Evolutionary conservation across 1,140 invertebrate genomes (phyloP), one percentile per base, ranked within the genome.

Genomic region (Hylyphantes graminicola): DNA sequence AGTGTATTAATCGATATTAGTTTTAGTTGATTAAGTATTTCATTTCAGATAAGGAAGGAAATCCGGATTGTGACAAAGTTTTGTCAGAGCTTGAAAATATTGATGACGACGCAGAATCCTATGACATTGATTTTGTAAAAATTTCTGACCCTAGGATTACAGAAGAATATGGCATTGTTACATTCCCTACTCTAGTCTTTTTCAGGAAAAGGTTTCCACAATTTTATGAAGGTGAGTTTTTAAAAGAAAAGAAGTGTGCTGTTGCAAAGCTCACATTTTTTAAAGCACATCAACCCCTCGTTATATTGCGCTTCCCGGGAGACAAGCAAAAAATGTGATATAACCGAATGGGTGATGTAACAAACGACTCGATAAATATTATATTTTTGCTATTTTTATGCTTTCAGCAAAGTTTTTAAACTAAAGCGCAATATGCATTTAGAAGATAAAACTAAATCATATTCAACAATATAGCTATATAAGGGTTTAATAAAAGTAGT

Each of bases 111-210:
- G 97, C 95, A 88, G 96, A 97, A 90, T 94, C 96, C 88, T 94
- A 96, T 89, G 94, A 96, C 86, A 97, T 97, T 86, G 94, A 96
- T 89, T 97, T 97, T 89, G 94, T 98, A 0, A 97, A 97, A 90
- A 96, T 96, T 86, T 96, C 95, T 12, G 96, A 97, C 88, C 93
- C 95, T 53, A 94, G 94, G 70, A 93, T 97, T 82, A 94, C 95
- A 70, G 95, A 95, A 88, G 95, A 97, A 91, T 97, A 97, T 88
- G 95, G 96, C 90, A 91, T 98, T 54, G 92, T 94, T 72, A 91
- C 92, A 59, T 90, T 97, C 59, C 87, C 96, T 81, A 93, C 95
- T 17, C 90, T 98, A 51, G 95, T 95, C 50, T 97, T 96, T 90
- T 98, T 97, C 90, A 92, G 95, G 86, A 94, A 96, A 87, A 95